Conservation (phyloP, 2,797 vertebrate genomes). For the Poeciliopsis paucimaculata region DNA sequence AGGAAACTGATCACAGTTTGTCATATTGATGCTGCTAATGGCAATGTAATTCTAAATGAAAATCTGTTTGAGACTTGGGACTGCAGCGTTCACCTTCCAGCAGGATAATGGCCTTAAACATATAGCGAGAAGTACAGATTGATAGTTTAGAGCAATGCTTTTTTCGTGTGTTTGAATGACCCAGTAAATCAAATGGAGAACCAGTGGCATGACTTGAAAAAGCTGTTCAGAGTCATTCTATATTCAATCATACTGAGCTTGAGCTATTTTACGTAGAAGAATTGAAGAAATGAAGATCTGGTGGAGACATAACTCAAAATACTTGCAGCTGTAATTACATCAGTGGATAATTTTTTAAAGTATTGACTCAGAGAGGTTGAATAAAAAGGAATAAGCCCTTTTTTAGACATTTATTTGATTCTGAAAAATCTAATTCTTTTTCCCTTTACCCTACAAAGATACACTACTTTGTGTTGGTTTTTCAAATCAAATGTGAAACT, state of each 20-base stretch:
- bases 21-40: background rate
- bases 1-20: background rate
- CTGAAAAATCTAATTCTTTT: background rate
- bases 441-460: background rate
- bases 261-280: background rate
- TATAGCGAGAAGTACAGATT: background rate
- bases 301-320: background rate
- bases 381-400: background rate
- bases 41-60: background rate
- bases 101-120: background rate
- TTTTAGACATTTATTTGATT: background rate
- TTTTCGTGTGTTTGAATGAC: background rate
- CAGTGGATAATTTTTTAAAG: background rate
- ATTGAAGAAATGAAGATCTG: background rate
- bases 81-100: background rate
- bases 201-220: background rate
- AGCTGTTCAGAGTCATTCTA: background rate
- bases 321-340: background rate
- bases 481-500: background rate
- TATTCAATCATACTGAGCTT: background rate
- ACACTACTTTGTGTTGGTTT: background rate
- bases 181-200: background rate
- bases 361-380: background rate
- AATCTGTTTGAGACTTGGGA: background rate
- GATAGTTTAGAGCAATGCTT: background rate